Percentiles rank a stretch among this genome's conserved stretches.
phyloP scores from a whole-genome alignment of 1,140 invertebrate species.

The Aphaenogaster rudis region DNA sequence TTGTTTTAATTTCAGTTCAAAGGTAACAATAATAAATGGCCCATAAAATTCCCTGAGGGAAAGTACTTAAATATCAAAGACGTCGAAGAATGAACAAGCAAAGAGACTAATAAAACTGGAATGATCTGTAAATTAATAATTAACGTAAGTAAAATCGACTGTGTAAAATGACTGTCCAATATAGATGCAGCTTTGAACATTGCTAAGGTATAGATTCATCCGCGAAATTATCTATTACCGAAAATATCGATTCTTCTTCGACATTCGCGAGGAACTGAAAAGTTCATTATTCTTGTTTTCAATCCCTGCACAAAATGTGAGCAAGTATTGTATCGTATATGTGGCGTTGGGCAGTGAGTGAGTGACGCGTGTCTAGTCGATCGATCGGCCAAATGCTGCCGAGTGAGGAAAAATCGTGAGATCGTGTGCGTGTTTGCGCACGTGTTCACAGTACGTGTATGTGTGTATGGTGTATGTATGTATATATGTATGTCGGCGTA shows the following conservation, averaged over 20 bases:
- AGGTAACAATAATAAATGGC: not conserved
- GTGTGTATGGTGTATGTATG: conserved; percentile 29
- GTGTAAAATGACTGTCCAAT: not conserved
- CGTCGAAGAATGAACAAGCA: not conserved
- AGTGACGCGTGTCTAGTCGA: conserved; percentile 48
- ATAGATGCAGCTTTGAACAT: not conserved
- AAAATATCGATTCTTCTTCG: conserved; percentile 12
- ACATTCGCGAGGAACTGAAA: not conserved
- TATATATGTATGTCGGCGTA: conserved; percentile 55
- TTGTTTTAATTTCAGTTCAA: not conserved
- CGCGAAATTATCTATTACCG: not conserved
- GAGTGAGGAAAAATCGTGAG: conserved; percentile 54
- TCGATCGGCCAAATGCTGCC: conserved; percentile 55
- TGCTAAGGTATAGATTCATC: not conserved
- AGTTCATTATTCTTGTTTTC: conserved; percentile 39
- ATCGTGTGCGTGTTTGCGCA: conserved; percentile 14
- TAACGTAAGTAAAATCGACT: not conserved
- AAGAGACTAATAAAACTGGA: not conserved
- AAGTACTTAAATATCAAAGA: not conserved
- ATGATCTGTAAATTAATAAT: not conserved
- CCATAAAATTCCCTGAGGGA: not conserved
- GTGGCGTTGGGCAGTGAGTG: conserved; percentile 53
- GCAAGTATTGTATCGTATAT: conserved; percentile 46
- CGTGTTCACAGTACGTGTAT: not conserved
- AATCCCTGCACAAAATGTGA: conserved; percentile 26